phyloP scores from a whole-genome alignment of 2,797 vertebrate genomes.

The Thalassophryne amazonica region DNA sequence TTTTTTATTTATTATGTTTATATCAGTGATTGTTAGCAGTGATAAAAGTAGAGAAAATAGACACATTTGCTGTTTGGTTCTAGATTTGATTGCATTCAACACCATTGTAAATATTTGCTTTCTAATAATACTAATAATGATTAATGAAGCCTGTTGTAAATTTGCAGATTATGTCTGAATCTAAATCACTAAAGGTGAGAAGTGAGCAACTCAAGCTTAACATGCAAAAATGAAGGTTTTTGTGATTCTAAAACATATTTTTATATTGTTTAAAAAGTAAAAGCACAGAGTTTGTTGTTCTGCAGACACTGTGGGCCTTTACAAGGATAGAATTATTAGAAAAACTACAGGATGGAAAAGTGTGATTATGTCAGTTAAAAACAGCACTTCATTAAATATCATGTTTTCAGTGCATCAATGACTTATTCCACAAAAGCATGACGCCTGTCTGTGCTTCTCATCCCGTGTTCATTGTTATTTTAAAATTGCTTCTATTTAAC shows the following conservation, averaged over 20 bases:
- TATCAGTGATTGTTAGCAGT: constrained; percentile 12
- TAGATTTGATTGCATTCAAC: constrained; percentile 39
- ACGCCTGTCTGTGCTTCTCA: no score
- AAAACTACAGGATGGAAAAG: no score
- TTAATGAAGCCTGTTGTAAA: constrained; percentile 12
- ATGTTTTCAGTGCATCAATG: no score
- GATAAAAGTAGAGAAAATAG: constrained; percentile 29
- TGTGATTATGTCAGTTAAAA: no score
- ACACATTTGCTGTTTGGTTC: constrained; percentile 46
- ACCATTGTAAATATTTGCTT: constrained; percentile 38
- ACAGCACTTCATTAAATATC: no score
- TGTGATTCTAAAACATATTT: constrained; percentile 1
- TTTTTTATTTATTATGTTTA: constrained; percentile 25
- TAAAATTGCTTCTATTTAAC: no score
- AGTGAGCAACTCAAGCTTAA: neutral
- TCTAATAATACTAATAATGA: constrained; percentile 20
- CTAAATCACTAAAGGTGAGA: neutral
- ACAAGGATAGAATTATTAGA: no score
- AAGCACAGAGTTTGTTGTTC: no score
- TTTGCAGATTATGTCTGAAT: constrained; percentile 1
- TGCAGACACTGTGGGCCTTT: no score
- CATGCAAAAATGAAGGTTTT: neutral
- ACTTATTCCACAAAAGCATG: no score
- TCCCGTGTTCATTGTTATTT: no score
- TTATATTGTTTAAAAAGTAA: neutral